A percentile compares a stretch with the other conserved stretches of the same genome.
These are phyloP conservation scores for Benthosema pterotum DNA, from an alignment of 2,797 vertebrate species.

Conservation along the genomic window DNA sequence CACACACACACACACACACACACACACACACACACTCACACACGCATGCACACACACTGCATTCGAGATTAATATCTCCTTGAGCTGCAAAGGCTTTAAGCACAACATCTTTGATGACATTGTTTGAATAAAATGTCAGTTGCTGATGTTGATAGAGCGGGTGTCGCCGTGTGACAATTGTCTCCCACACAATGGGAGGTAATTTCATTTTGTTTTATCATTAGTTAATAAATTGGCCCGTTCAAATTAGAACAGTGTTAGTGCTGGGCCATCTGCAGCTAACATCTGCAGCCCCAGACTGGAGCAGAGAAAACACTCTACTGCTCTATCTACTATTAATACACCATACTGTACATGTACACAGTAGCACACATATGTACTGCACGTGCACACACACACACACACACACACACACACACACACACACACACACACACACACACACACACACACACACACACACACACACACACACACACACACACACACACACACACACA, in stretches of 20 bases:
- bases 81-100: background rate
- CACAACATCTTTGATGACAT: too few species aligned
- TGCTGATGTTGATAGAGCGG: conserved; percentile 1
- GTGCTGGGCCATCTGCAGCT: conserved; percentile 67
- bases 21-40: conserved; percentile 9
- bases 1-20: conserved; percentile 7
- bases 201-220: conserved; percentile 56
- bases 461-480: conserved; percentile 2
- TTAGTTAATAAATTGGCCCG: conserved; percentile 67
- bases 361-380: background rate
- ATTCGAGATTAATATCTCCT: conserved; percentile 21
- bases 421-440: background rate
- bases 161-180: conserved; percentile 24
- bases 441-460: background rate
- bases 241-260: conserved; percentile 66
- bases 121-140: too few species aligned
- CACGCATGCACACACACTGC: background rate
- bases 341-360: background rate
- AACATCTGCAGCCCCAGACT: conserved; percentile 68
- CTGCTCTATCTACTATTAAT: conserved; percentile 41
- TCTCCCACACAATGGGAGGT: conserved; percentile 36
- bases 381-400: background rate
- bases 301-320: conserved; percentile 52
- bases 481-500: conserved; percentile 7
- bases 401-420: too few species aligned